Evolutionary conservation across 2,888 invertebrate species (phyloP), one percentile per base, ranked within the genome.

Genomic region (Drosophila peninsularis): DNA sequence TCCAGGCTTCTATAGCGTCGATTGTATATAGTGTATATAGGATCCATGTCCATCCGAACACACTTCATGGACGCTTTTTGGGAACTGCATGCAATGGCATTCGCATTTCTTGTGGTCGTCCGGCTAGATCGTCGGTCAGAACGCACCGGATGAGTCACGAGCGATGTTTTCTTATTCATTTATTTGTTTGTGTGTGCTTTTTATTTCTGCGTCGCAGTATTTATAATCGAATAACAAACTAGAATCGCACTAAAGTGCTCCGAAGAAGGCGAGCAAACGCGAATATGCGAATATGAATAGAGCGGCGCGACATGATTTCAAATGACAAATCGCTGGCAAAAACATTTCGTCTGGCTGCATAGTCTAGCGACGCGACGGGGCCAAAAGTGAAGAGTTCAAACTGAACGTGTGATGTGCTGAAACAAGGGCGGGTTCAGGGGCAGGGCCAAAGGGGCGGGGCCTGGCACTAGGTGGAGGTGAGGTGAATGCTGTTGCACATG

Each of bases 301-400:
- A 47, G 66, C 36, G 17, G 11, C 62, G 55, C 21, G 58, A 49
- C 57, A 56, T 57, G 62, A 67, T 75, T 71, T 66, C 32, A 66
- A 75, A 87, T 84, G 85, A 82, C 88, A 82, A 88, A 85, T 74
- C 80, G 66, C 69, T 62, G 71, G 53, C 64, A 57, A 67, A 62
- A 54, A 68, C 66, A 78, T 60, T 72, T 65, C 32, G 65, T 81
- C 71, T 79, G 61, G 60, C 45, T 67, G 63, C 61, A 77, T 57
- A 62, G 67, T 67, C 60, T 67, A 32, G 54, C 55, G 39, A 36
- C 45, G n/a, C 21, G 66, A 45, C 41, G 65, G 67, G 17, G 47
- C 36, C 45, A 47, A 58, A 72, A 66, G 50, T 32, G 55, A 61
- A 56, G 54, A 54, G 57, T 42, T 53, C 41, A 44, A 53, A 47